A percentile compares a stretch with the other conserved stretches of the same genome.
phyloP scores from a whole-genome alignment of 2,797 vertebrate species.

The Clarias fuscus region DNA sequence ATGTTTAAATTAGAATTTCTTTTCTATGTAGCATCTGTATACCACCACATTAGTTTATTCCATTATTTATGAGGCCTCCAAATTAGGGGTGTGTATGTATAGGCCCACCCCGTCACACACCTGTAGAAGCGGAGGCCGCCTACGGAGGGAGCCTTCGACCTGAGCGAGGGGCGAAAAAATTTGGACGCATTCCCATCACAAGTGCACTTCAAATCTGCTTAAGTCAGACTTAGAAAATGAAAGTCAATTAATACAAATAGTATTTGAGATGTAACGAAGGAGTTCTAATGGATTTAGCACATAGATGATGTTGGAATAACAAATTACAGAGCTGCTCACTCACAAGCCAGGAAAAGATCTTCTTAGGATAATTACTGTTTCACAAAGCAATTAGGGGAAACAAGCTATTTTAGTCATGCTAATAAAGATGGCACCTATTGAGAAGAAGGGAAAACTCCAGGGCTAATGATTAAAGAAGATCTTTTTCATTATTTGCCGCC shows the following conservation, averaged over 20 bases:
- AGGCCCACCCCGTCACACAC: too few species aligned
- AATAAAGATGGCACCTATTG: slow-evolving; percentile 44
- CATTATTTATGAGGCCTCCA: too few species aligned
- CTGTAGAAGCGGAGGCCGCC: too few species aligned
- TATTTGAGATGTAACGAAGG: neutral
- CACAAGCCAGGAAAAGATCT: slow-evolving; percentile 5
- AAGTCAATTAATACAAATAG: neutral
- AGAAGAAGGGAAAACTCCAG: slow-evolving; percentile 33
- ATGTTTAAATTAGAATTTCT: too few species aligned
- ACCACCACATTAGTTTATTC: too few species aligned
- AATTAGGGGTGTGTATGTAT: too few species aligned
- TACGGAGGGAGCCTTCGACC: too few species aligned
- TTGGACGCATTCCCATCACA: too few species aligned
- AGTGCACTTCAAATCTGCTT: too few species aligned
- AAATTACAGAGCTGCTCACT: slow-evolving; percentile 20
- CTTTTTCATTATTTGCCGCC: slow-evolving; percentile 1
- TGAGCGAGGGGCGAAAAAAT: too few species aligned
- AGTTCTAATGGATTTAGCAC: neutral
- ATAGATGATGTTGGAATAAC: slow-evolving; percentile 7
- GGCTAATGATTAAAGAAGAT: slow-evolving; percentile 33
- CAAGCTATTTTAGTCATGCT: slow-evolving; percentile 42
- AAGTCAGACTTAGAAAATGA: too few species aligned
- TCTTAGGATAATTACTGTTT: slow-evolving; percentile 45
- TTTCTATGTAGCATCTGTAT: too few species aligned
- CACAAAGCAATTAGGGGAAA: slow-evolving; percentile 24